Evolutionary conservation across 2,113 vertebrate genomes (phyloP).

Genomic region (Takifugu bimaculatus): DNA sequence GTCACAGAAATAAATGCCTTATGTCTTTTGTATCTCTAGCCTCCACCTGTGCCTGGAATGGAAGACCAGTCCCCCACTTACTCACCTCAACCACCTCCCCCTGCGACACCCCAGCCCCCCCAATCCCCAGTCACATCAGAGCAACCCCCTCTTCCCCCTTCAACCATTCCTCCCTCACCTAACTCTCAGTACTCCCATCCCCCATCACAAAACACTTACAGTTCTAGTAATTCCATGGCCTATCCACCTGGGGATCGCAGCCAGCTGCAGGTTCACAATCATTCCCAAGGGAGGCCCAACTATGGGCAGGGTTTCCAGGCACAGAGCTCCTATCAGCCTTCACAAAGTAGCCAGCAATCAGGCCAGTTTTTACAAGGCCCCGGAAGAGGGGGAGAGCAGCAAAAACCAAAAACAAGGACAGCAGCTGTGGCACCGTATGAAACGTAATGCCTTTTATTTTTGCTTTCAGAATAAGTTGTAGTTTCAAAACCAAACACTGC

Average conservation of each 20-base stretch:
- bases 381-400: conserved; percentile 59
- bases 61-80: conserved; percentile 73
- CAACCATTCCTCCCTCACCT: conserved; percentile 62
- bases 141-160: conserved; percentile 69
- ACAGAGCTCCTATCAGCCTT: conserved; percentile 59
- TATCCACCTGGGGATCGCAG: conserved; percentile 65
- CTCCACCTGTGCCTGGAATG: conserved; percentile 69
- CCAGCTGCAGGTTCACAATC: conserved; percentile 68
- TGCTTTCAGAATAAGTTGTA: no score
- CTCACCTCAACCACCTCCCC: conserved; percentile 65
- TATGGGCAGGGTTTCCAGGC: conserved; percentile 62
- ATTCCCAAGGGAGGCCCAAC: conserved; percentile 62
- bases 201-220: conserved; percentile 67
- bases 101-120: conserved; percentile 66
- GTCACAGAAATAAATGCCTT: not conserved
- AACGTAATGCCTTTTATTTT: conserved; percentile 59
- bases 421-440: conserved; percentile 85
- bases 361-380: conserved; percentile 58
- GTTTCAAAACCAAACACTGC: no score
- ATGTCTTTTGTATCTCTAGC: conserved; percentile 34
- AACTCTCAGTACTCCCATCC: conserved; percentile 73
- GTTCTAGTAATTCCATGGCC: conserved; percentile 54
- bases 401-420: conserved; percentile 75
- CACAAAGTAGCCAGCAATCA: conserved; percentile 57
- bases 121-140: conserved; percentile 74